Percentiles rank a stretch among this genome's conserved stretches.
phyloP scores from a whole-genome alignment of 2,113 vertebrate genomes.

The Colistium nudipinnis region DNA sequence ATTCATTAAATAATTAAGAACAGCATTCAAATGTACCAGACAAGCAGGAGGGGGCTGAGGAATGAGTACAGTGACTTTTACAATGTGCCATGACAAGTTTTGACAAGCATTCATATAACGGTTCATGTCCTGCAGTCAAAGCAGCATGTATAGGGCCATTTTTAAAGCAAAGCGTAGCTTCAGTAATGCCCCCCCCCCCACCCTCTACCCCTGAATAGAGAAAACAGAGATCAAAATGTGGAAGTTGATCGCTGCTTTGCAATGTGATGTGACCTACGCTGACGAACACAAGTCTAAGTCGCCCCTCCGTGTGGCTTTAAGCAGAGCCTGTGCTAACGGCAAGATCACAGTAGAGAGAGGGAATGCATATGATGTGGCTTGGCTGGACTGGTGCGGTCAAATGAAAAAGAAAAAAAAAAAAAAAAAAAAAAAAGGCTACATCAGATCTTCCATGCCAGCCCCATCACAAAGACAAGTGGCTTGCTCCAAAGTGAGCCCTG shows the following conservation, averaged over 20 bases:
- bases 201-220: no score
- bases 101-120: conserved; percentile 52
- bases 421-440: conserved; percentile 77
- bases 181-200: conserved; percentile 57
- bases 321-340: conserved; percentile 69
- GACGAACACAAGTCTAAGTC: conserved; percentile 55
- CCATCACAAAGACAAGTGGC: conserved; percentile 22
- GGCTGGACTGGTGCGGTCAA: conserved; percentile 73
- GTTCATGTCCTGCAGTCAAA: conserved; percentile 83
- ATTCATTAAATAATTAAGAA: conserved; percentile 93
- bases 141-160: conserved; percentile 83
- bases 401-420: conserved; percentile 74
- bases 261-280: conserved; percentile 66
- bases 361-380: conserved; percentile 90
- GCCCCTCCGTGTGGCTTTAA: conserved; percentile 76
- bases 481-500: conserved; percentile 25
- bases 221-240: conserved; percentile 22
- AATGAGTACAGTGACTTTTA: conserved; percentile 91
- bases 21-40: conserved; percentile 95
- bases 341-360: conserved; percentile 91
- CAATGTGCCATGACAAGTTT: conserved; percentile 87
- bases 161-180: conserved; percentile 78
- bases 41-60: conserved; percentile 81
- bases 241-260: conserved; percentile 53
- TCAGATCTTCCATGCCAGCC: conserved; percentile 56